A percentile compares a stretch with the other conserved stretches of the same genome.
These are phyloP conservation scores for human (Homo sapiens) DNA, from an alignment of 2,113 vertebrate genomes.

Conservation along the genomic window GRCh38 chr1:81877501-81878000, in stretches of 20 bases:
- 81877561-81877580: background rate
- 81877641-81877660: background rate
- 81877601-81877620: background rate
- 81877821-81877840: background rate
- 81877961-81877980: background rate
- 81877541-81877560: background rate
- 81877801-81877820: background rate
- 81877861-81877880: slow-evolving; percentile 4
- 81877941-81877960: background rate
- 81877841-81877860: slow-evolving; percentile 2
- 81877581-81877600: background rate
- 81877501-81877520: background rate
- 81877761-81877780: background rate
- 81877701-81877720: background rate
- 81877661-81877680: background rate
- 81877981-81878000: background rate
- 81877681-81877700: background rate
- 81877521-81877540: background rate
- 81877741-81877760: background rate
- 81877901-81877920: background rate
- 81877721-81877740: background rate
- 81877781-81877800: background rate
- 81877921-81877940: slow-evolving; percentile 8
- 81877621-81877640: background rate
- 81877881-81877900: background rate